phyloP scores from a whole-genome alignment of 2,888 invertebrate genomes.

The Plusia festucae region DNA sequence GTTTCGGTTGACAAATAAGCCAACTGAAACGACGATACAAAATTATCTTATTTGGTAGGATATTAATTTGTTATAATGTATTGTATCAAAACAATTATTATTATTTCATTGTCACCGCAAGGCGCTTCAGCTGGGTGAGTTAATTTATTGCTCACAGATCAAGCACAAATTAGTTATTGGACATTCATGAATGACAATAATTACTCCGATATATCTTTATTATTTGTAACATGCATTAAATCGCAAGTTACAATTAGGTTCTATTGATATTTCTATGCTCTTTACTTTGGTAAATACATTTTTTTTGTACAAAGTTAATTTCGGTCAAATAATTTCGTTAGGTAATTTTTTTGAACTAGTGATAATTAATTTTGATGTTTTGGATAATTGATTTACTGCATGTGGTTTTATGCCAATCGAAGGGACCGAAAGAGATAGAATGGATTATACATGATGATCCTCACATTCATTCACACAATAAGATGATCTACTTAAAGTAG shows the following conservation, averaged over 20 bases:
- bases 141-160: too few species aligned
- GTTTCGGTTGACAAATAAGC: not conserved
- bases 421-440: slow-evolving; percentile 10
- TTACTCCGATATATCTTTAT: not conserved
- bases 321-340: slow-evolving; percentile 10
- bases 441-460: slow-evolving; percentile 36
- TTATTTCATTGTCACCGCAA: not conserved
- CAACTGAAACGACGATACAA: not conserved
- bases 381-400: slow-evolving; percentile 62
- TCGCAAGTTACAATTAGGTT: not conserved
- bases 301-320: not conserved
- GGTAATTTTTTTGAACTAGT: slow-evolving; percentile 14
- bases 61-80: too few species aligned
- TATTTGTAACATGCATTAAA: not conserved
- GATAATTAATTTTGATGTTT: slow-evolving; percentile 31
- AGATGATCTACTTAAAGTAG: slow-evolving; percentile 3
- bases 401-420: slow-evolving; percentile 44
- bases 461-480: slow-evolving; percentile 28
- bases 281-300: not conserved
- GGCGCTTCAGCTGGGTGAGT: not conserved
- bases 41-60: not conserved
- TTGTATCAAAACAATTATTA: not conserved
- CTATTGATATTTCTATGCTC: slow-evolving; percentile 5
- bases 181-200: not conserved
- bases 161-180: not conserved